Percentiles rank a stretch among this genome's conserved stretches.
These are phyloP conservation scores for Yponomeuta malinellus DNA, from an alignment of 2,888 invertebrate genomes.

Conservation along the genomic window DNA sequence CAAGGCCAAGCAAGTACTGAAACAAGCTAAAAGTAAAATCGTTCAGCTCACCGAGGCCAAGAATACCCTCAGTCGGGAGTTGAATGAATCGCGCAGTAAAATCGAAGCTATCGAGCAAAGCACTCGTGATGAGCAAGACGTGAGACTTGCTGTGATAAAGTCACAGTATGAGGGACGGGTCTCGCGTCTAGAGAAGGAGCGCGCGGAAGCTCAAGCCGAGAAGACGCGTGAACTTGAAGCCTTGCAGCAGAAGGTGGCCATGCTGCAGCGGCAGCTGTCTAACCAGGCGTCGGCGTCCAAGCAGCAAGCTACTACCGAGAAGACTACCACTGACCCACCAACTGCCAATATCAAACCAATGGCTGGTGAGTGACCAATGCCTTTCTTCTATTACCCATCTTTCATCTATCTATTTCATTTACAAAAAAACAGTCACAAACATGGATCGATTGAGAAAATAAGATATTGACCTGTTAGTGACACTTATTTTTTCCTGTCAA, in stretches of 20 bases:
- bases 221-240: constrained; percentile 81
- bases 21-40: constrained; percentile 84
- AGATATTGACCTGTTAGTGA: too few relatives aligned
- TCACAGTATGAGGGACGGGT: constrained; percentile 82
- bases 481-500: too few relatives aligned
- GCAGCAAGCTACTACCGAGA: constrained; percentile 73
- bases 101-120: constrained; percentile 68
- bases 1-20: constrained; percentile 79
- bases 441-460: too few relatives aligned
- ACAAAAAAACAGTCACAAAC: too few relatives aligned
- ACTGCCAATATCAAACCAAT: constrained; percentile 97
- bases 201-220: constrained; percentile 78
- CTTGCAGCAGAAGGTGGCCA: constrained; percentile 80
- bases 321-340: constrained; percentile 75
- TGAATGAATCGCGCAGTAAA: constrained; percentile 70
- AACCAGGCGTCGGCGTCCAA: constrained; percentile 82
- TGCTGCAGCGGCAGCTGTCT: constrained; percentile 82
- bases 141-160: constrained; percentile 77
- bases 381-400: constrained; percentile 23
- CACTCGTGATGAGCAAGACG: constrained; percentile 74
- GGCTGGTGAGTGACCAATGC: constrained; percentile 77
- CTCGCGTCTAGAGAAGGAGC: constrained; percentile 83
- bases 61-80: constrained; percentile 75
- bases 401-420: too few relatives aligned
- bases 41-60: constrained; percentile 83